Evolutionary conservation across 2,888 invertebrate genomes (phyloP), one percentile per base, ranked within the genome.

Genomic region (Agapostemon virescens): DNA sequence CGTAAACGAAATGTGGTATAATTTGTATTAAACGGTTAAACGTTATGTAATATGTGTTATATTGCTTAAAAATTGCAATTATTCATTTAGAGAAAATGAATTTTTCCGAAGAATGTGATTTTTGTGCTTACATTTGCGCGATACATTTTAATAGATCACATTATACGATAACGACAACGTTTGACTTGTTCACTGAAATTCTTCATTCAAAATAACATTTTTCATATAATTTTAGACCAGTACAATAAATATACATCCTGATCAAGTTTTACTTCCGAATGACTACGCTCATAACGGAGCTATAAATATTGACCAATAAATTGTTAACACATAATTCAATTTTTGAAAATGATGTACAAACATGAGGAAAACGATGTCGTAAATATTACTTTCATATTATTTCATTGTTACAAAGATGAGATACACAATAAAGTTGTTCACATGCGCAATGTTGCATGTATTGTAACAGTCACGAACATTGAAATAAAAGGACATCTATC

Each of bases 91-190:
- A 69, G 15, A 36, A 77, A 20, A 61, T 20, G 17, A 61, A 36
- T 7, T 52, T 40, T 23, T 69, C 15, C 20, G 3, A 7, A 23
- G 7, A 33, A 66, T 33, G 49, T 61, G 5, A 64, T 71, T 38
- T 64, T 61, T 38, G 42, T 80, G 81, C 86, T 89, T 85, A 90
- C 90, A 80, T 90, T 90, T 83, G 88, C 82, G 58, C 90, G 89
- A 84, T 88, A 88, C 90, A 90, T 90, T 83, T 82, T 71, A 70
- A 69, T 73, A 61, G 72, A 76, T 81, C 69, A 82, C 74, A 81
- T 81, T 77, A 74, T 73, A 73, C 30, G n/a, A 17, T 26, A 20
- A 40, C 69, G 67, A 58, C 36, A 42, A 52, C 23, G 42, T 55
- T 45, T 13, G 63, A 67, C 63, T 49, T 45, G 36, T 52, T n/a